A percentile compares a stretch with the other conserved stretches of the same genome.
These are phyloP conservation scores for Rostratula benghalensis DNA, from an alignment of 2,113 vertebrate species.

Conservation along the genomic window DNA sequence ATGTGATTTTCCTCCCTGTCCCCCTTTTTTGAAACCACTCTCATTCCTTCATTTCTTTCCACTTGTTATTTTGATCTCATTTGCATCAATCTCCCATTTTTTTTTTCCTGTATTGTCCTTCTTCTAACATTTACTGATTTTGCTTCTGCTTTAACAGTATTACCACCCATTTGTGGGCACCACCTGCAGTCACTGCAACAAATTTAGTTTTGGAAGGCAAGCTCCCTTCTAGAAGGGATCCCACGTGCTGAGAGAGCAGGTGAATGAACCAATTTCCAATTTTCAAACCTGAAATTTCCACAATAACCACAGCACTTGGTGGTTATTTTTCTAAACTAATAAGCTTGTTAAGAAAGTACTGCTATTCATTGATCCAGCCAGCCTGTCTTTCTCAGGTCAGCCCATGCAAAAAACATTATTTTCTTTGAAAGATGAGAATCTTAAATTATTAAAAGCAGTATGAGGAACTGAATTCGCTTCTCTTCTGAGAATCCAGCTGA, in stretches of 20 bases:
- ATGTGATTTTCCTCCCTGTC: not conserved
- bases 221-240: not conserved
- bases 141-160: not conserved
- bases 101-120: not conserved
- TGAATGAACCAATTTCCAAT: not conserved
- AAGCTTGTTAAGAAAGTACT: not conserved
- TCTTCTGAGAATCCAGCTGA: not conserved
- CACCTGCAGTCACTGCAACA: not conserved
- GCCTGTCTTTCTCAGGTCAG: not conserved
- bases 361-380: not conserved
- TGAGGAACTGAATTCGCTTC: not conserved
- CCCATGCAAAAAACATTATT: not conserved
- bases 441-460: not conserved
- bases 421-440: not conserved
- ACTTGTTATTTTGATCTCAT: not conserved
- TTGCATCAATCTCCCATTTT: not conserved
- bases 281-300: not conserved
- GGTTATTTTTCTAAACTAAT: not conserved
- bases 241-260: not conserved
- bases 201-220: not conserved
- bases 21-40: not conserved
- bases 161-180: not conserved
- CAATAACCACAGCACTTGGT: not conserved
- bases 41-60: not conserved
- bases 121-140: not conserved